Evolutionary conservation across 2,888 invertebrate genomes (phyloP).

Genomic region (Callosobruchus maculatus): DNA sequence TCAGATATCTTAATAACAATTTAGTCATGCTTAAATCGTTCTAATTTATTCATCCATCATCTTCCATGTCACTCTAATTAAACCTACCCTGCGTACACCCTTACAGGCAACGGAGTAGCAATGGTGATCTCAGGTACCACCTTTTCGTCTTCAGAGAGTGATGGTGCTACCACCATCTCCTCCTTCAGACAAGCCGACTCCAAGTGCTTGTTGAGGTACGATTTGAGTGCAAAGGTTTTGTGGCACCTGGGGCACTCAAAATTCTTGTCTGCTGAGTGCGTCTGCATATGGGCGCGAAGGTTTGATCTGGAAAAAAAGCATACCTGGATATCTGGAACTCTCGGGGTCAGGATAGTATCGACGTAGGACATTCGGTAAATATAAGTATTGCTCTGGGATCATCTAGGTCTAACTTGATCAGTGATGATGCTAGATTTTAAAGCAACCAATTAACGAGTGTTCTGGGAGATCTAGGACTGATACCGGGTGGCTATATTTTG

Average conservation of each 20-base stretch:
- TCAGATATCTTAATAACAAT: no score
- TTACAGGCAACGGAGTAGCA: conserved; percentile 28
- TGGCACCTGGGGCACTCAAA: conserved; percentile 83
- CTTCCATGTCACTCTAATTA: neutral
- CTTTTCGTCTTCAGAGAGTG: conserved; percentile 24
- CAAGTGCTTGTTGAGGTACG: conserved; percentile 91
- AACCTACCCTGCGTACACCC: conserved; percentile 35
- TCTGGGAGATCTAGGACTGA: no score
- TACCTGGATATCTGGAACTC: neutral
- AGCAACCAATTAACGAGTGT: no score
- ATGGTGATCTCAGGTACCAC: conserved; percentile 22
- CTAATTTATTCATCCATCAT: neutral
- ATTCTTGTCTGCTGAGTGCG: conserved; percentile 87
- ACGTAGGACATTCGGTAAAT: no score
- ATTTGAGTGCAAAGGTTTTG: conserved; percentile 90
- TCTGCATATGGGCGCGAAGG: conserved; percentile 90
- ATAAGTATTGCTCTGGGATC: no score
- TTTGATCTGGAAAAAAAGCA: conserved; percentile 56
- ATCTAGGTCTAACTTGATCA: no score
- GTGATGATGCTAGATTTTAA: no score
- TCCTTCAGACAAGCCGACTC: conserved; percentile 84
- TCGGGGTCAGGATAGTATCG: no score
- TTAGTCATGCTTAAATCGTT: no score
- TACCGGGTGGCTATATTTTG: no score
- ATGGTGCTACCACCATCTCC: conserved; percentile 38